Base-by-base conservation (phyloP, 2,797 vertebrate genomes). In the Hemibagrus guttatus region DNA sequence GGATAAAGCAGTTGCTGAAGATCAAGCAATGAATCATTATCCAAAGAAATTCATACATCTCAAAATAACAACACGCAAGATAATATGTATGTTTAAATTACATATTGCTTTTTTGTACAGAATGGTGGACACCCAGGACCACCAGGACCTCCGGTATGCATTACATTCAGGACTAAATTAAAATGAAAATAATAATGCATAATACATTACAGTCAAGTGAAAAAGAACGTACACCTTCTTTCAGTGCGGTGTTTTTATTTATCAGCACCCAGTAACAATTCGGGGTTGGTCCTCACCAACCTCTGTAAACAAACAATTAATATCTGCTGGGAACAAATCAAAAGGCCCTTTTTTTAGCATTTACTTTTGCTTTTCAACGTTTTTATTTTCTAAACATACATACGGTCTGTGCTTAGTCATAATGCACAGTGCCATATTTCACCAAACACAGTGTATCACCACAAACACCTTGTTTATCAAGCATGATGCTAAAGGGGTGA, bases 61-160 rank as follows among this genome's bases (percentile, higher is more conserved):
- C 3, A 72, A 72, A 23, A 26, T 46, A 46, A 39, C 19, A 69
- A 49, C 26, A 6, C 16, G 42, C 71, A n/a, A 49, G 13, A 6
- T 49, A 74, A 4, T 56, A 2, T 46, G 1, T 56, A 2, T 46
- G 1, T 71, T 28, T 21, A 84, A 92, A 42, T 93, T 69, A 46
- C 4, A 59, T 84, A 21, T 17, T 76, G 17, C 16, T 52, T 86
- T n/a, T 84, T 83, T 91, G 91, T 93, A 64, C 95, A 99, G 98
- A 97, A 96, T 86, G 95, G 96, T 75, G 95, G 94, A 64, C 96
- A 95, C 61, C 96, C 97, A 68, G 98, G 98, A 84, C 96, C 97
- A 28, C 97, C 97, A 0, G 98, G 98, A 14, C 95, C 96, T 83
- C 95, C 96, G 0, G 98, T 99, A 95, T 96, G 97, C 95, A 88